Evolutionary conservation across 2,888 invertebrate species (phyloP), one percentile per base, ranked within the genome.

Genomic region (Dynastes grantii): DNA sequence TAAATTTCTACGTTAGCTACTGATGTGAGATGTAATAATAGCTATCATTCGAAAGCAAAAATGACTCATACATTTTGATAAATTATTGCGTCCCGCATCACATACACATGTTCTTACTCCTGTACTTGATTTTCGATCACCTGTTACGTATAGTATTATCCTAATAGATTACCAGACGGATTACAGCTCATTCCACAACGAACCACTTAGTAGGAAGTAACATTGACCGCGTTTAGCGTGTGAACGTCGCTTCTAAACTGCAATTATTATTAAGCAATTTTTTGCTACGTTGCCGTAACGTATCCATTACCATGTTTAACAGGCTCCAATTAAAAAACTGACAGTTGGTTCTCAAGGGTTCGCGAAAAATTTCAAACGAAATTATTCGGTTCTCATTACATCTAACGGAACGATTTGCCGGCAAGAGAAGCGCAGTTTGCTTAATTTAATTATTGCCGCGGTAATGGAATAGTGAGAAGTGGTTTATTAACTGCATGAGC

Each of bases 331-430:
- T 55, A 55, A 55, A 55, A 55, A 55, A 3, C 55, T n/a, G n/a
- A 55, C 55, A 6, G n/a, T 55, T 13, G 55, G 55, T 55, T 55
- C 55, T 16, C 55, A 55, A 22, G n/a, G 55, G 16, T 55, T 55
- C 55, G 55, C 55, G n/a, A 55, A 55, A 55, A 11, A 55, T 6
- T 55, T 13, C 6, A 55, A 55, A 22, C 22, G 16, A 55, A 55
- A n/a, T 22, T 55, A 55, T 22, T 16, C 55, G 55, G 22, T 55
- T 55, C 55, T 13, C 55, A 55, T 55, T 16, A 55, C 55, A 3
- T 11, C 45, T 45, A 45, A 45, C 45, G 45, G 45, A 11, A 45
- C 45, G 45, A 11, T 45, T 8, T 8, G 45, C 8, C 45, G 11
- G 45, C 11, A 45, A 45, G 45, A 8, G 11, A 45, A 45, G 11